Percentiles rank a stretch among this genome's conserved stretches.
phyloP scores from a whole-genome alignment of 2,797 vertebrate genomes.

The Oreortyx pictus region DNA sequence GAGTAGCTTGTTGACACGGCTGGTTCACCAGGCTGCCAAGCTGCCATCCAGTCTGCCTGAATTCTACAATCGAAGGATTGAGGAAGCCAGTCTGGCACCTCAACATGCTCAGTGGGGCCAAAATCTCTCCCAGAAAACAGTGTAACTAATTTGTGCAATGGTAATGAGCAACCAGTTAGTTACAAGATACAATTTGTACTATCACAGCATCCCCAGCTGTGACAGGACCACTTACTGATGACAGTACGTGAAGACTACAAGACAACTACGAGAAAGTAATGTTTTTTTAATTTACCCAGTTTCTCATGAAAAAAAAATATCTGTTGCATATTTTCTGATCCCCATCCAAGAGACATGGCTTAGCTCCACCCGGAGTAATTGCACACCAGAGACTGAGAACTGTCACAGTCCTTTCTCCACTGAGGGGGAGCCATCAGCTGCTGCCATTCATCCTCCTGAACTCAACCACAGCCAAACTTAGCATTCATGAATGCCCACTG shows the following conservation, averaged over 20 bases:
- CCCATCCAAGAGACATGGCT: background rate
- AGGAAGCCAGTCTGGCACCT: background rate
- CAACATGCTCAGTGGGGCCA: background rate
- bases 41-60: background rate
- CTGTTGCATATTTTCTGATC: background rate
- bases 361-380: background rate
- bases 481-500: background rate
- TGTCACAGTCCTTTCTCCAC: background rate
- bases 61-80: background rate
- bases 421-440: background rate
- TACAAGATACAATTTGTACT: background rate
- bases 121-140: background rate
- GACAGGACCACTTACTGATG: accelerated
- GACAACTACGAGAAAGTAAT: background rate
- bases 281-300: background rate
- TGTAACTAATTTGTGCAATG: background rate
- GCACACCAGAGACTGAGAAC: background rate
- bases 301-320: background rate
- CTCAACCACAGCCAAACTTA: slow-evolving; percentile 5
- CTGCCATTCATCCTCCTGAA: background rate
- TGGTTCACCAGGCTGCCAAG: background rate
- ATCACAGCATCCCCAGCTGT: background rate
- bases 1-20: background rate
- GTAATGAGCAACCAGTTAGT: background rate
- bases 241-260: background rate